A percentile compares a stretch with the other conserved stretches of the same genome.
Conservation (phyloP, 2,113 vertebrate species). For the Gasterosteus aculeatus region DNA sequence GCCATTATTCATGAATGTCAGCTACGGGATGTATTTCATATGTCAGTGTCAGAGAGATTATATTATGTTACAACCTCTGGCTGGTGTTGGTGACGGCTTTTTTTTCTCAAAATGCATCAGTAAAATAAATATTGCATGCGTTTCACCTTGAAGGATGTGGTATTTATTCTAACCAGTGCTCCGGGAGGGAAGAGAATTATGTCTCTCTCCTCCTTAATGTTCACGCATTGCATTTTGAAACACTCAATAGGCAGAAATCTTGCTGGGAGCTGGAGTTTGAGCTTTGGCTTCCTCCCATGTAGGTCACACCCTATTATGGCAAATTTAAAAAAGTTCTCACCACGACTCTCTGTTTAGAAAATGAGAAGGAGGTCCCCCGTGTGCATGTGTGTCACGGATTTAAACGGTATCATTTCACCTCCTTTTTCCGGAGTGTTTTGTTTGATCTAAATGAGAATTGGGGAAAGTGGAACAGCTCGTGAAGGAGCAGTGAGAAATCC, state of each 20-base stretch:
- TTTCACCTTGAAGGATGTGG: constrained; percentile 72
- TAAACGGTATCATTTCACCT: constrained; percentile 67
- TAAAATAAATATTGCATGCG: constrained; percentile 71
- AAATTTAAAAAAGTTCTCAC: constrained; percentile 67
- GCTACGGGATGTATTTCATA: constrained; percentile 66
- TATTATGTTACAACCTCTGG: constrained; percentile 69
- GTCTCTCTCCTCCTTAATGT: constrained; percentile 56
- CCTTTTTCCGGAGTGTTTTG: constrained; percentile 61
- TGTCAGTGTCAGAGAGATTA: constrained; percentile 74
- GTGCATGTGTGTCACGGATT: constrained; percentile 63
- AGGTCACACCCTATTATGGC: constrained; percentile 75
- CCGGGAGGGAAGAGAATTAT: constrained; percentile 62
- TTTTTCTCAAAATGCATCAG: constrained; percentile 41
- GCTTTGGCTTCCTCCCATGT: constrained; percentile 67
- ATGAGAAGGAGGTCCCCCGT: constrained; percentile 63
- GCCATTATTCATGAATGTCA: constrained; percentile 77
- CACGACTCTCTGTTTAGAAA: constrained; percentile 66
- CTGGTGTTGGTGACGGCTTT: constrained; percentile 43
- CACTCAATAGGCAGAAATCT: constrained; percentile 62
- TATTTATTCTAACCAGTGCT: constrained; percentile 60
- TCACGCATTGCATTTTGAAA: constrained; percentile 63
- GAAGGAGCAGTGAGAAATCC: constrained; percentile 77
- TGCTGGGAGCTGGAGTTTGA: constrained; percentile 60
- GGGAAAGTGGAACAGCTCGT: constrained; percentile 70
- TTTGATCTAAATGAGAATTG: constrained; percentile 74